These are phyloP conservation scores for Cremastinae sp. DNA, from an alignment of 2,888 invertebrate genomes.

Conservation along the genomic window DNA sequence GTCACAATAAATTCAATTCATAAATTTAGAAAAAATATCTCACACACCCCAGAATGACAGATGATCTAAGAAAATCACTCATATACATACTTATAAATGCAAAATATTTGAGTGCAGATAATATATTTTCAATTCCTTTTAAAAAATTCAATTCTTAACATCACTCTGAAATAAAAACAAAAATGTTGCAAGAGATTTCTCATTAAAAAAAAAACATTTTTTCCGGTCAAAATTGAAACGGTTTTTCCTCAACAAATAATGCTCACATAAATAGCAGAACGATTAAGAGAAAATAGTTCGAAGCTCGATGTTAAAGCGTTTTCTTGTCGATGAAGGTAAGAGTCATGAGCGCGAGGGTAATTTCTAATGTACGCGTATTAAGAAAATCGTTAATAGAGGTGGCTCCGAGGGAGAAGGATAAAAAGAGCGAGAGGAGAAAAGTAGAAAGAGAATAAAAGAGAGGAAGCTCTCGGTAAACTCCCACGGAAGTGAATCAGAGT, in stretches of 20 bases:
- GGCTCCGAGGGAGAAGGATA: neutral
- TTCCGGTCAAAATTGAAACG: neutral
- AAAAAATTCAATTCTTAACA: no score
- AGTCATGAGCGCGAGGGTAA: constrained; percentile 36
- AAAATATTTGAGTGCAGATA: no score
- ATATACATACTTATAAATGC: no score
- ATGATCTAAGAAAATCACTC: no score
- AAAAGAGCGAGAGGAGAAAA: constrained; percentile 33
- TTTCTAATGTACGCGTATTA: constrained; percentile 36
- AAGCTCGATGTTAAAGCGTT: neutral
- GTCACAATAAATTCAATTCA: no score
- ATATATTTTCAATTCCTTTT: no score
- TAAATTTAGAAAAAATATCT: no score
- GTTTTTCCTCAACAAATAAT: neutral
- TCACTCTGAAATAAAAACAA: no score
- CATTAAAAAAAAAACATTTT: no score
- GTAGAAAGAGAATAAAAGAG: constrained; percentile 14
- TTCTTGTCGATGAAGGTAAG: constrained; percentile 10
- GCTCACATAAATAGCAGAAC: neutral
- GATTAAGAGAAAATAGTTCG: constrained; percentile 15
- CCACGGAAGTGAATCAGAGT: constrained; percentile 42
- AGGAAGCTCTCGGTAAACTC: constrained; percentile 44
- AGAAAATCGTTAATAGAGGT: constrained; percentile 36
- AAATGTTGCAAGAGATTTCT: no score
- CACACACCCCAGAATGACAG: no score